Evolutionary conservation across 2,888 invertebrate genomes (phyloP).

Genomic region (Lamellibrachia satsuma): DNA sequence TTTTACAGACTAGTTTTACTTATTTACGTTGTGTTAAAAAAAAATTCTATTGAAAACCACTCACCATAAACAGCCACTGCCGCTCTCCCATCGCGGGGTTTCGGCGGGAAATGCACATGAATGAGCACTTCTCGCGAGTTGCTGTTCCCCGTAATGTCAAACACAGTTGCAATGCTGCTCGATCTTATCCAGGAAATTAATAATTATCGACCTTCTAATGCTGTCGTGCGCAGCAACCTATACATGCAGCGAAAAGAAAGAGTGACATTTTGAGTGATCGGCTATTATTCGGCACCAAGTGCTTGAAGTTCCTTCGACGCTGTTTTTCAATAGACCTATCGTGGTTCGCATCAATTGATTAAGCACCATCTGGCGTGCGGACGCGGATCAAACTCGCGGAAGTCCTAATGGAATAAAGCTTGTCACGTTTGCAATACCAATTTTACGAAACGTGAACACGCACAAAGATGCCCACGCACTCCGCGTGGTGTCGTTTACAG

Average conservation of each 20-base stretch:
- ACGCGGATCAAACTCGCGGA: not conserved
- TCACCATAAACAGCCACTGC: not conserved
- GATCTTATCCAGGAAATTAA: not conserved
- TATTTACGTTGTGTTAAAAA: not conserved
- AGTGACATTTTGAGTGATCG: constrained; percentile 4
- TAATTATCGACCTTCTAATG: not conserved
- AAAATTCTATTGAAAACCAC: not conserved
- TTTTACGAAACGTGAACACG: not conserved
- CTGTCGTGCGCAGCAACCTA: not conserved
- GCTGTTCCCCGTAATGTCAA: not conserved
- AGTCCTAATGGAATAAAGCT: not conserved
- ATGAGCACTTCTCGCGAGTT: not conserved
- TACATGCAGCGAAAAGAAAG: not conserved
- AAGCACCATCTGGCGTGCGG: not conserved
- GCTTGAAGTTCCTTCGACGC: not conserved
- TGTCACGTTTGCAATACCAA: not conserved
- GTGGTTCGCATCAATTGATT: not conserved
- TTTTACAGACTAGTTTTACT: not conserved
- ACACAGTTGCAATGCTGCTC: not conserved
- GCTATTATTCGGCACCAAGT: constrained; percentile 1
- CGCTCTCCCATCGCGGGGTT: not conserved
- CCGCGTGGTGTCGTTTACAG: not conserved
- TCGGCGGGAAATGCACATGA: not conserved
- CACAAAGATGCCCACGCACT: not conserved
- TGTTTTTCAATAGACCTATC: not conserved